A percentile compares a stretch with the other conserved stretches of the same genome.
Conservation (phyloP, 2,888 invertebrate genomes). For the Cremastinae sp. region DNA sequence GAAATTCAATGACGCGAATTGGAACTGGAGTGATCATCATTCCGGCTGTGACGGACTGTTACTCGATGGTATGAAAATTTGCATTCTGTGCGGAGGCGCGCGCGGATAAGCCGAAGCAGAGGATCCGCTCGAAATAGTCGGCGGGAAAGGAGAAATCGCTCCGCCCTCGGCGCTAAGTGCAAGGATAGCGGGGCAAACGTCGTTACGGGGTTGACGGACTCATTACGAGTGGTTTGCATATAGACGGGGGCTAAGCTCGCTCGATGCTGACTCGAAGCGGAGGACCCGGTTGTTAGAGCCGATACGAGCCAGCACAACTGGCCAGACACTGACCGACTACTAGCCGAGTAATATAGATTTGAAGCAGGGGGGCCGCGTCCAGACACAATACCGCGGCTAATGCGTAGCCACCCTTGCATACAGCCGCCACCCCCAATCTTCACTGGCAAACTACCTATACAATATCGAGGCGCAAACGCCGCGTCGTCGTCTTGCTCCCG, state of each 20-base stretch:
- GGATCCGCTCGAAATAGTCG: constrained; percentile 75
- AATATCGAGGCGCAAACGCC: constrained; percentile 75
- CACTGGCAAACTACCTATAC: constrained; percentile 76
- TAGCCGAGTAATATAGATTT: constrained; percentile 78
- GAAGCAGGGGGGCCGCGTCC: constrained; percentile 70
- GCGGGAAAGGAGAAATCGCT: constrained; percentile 54
- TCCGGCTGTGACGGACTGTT: constrained; percentile 21
- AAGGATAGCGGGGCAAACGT: constrained; percentile 78
- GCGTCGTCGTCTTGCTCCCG: constrained; percentile 21
- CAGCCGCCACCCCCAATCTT: constrained; percentile 67
- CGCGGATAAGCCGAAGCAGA: constrained; percentile 70
- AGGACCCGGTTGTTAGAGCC: constrained; percentile 32
- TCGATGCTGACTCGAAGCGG: constrained; percentile 53
- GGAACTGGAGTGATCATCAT: constrained; percentile 24
- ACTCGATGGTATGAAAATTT: constrained; percentile 64
- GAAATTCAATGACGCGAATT: constrained; percentile 49
- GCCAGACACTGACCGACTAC: constrained; percentile 76
- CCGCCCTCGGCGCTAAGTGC: constrained; percentile 72
- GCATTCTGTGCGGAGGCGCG: constrained; percentile 72
- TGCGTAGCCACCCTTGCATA: constrained; percentile 75
- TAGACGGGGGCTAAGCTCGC: constrained; percentile 71
- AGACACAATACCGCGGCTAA: constrained; percentile 79
- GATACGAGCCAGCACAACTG: constrained; percentile 48
- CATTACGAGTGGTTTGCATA: constrained; percentile 79
- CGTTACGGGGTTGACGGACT: constrained; percentile 80